These are phyloP conservation scores for Lagria hirta DNA, from an alignment of 2,888 invertebrate species.

Conservation along the genomic window DNA sequence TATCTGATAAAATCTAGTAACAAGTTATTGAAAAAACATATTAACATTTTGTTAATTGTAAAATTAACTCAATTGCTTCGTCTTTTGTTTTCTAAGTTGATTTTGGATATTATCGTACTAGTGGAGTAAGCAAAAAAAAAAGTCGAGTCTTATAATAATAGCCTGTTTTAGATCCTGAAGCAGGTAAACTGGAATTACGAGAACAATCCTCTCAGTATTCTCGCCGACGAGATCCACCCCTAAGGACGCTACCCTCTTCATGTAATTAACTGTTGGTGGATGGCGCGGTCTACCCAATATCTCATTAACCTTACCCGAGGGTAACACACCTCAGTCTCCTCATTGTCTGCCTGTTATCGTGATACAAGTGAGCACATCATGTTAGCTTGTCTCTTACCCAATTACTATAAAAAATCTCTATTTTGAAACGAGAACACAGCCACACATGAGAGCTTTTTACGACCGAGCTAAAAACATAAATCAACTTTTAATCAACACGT, in stretches of 20 bases:
- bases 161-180: no score
- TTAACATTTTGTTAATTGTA: no score
- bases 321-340: slow-evolving; percentile 42
- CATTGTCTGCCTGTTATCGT: slow-evolving; percentile 40
- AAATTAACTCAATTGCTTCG: no score
- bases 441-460: slow-evolving; percentile 12
- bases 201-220: slow-evolving; percentile 5
- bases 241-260: slow-evolving; percentile 43
- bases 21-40: no score
- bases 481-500: slow-evolving; percentile 22
- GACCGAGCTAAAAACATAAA: slow-evolving; percentile 11
- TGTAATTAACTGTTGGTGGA: slow-evolving; percentile 49
- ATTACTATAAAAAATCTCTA: slow-evolving; percentile 9
- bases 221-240: slow-evolving; percentile 27
- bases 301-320: slow-evolving; percentile 47
- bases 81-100: no score
- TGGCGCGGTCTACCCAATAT: slow-evolving; percentile 44
- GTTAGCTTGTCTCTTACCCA: slow-evolving; percentile 17
- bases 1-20: no score
- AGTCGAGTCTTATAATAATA: no score
- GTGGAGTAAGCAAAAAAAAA: no score
- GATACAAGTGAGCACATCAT: slow-evolving; percentile 31
- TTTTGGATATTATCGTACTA: no score
- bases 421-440: background rate
- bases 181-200: background rate